Percentiles rank a stretch among this genome's conserved stretches.
Evolutionary conservation across 2,113 vertebrate species (phyloP).

Genomic region (Osmerus mordax): DNA sequence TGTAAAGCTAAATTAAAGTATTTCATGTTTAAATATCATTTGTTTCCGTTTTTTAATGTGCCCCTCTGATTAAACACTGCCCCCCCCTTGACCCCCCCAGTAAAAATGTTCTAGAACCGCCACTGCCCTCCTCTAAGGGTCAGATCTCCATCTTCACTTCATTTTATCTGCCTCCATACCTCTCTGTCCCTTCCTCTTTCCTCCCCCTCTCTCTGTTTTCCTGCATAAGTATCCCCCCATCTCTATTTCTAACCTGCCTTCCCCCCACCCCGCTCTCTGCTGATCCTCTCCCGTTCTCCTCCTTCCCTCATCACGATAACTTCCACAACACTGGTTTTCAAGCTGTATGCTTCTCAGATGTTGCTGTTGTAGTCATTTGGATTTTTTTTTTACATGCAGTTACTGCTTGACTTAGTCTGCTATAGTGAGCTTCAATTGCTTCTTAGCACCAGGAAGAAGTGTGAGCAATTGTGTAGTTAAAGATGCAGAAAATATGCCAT

Average conservation of each 20-base stretch:
- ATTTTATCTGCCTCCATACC: neutral
- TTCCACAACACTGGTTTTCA: slow-evolving; percentile 46
- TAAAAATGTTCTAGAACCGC: too few species aligned
- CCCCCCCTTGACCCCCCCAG: too few species aligned
- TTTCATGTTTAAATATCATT: too few species aligned
- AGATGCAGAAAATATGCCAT: slow-evolving; percentile 52
- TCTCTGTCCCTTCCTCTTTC: neutral
- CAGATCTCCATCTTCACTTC: too few species aligned
- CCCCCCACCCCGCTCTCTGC: slow-evolving; percentile 1
- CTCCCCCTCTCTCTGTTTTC: neutral
- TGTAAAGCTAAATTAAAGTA: too few species aligned
- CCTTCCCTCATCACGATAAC: neutral
- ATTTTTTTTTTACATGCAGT: slow-evolving; percentile 48
- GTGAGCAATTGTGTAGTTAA: slow-evolving; percentile 45
- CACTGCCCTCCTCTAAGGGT: neutral
- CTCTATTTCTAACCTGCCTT: neutral
- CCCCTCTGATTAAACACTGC: too few species aligned
- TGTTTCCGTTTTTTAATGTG: too few species aligned
- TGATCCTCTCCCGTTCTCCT: slow-evolving; percentile 9
- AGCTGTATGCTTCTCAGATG: slow-evolving; percentile 35
- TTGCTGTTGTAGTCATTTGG: slow-evolving; percentile 41
- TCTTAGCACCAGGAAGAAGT: slow-evolving; percentile 46
- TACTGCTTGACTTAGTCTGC: slow-evolving; percentile 59
- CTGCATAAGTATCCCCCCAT: neutral
- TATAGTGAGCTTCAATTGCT: slow-evolving; percentile 38